Base-by-base conservation (phyloP, 2,888 invertebrate genomes). In the Agrilus cyanescens region DNA sequence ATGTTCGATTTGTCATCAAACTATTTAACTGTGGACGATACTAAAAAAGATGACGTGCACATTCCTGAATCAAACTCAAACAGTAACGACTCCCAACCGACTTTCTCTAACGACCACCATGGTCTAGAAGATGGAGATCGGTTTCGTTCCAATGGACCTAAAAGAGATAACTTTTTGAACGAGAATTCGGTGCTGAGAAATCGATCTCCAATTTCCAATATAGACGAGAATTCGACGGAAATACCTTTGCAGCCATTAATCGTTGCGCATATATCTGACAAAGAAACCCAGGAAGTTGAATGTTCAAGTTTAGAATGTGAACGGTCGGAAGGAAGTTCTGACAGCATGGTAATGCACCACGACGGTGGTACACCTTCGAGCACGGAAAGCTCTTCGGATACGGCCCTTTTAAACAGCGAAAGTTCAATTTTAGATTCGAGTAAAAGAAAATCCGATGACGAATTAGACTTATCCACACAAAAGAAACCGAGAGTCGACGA, bases 241-340 rank as follows among this genome's bases (percentile, higher is more conserved):
- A 66, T 66, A 36, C 65, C 66, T 10, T 53, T 67, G 16, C 66
- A 66, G 46, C 62, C 65, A 4, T 57, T 56, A 38, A 66, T 67
- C 38, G 59, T 65, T 12, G 52, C 58, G 4, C 53, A 56, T 45
- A 39, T 55, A 35, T 38, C 45, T 10, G 25, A 25, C 10, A 25
- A 25, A 10, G 25, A 25, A 16, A 16, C 29, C 13, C 39, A 42
- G 13, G 29, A 12, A 12, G 41, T 42, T 33, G 38, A 38, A 13
- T 25, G 25, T 25, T 25, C 15, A 41, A 12, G 31, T 15, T 35
- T 33, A n/a, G n/a, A 15, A 32, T 18, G n/a, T 32, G 16, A 32
- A n/a, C 15, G 32, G 18, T 38, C 8, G 37, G 15, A 34, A 45
- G 6, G 40, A 44, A 41, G 44, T 44, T 25, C 25, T 25, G 25